phyloP scores from a whole-genome alignment of 2,888 invertebrate species.

The Notocelia uddmanniana region DNA sequence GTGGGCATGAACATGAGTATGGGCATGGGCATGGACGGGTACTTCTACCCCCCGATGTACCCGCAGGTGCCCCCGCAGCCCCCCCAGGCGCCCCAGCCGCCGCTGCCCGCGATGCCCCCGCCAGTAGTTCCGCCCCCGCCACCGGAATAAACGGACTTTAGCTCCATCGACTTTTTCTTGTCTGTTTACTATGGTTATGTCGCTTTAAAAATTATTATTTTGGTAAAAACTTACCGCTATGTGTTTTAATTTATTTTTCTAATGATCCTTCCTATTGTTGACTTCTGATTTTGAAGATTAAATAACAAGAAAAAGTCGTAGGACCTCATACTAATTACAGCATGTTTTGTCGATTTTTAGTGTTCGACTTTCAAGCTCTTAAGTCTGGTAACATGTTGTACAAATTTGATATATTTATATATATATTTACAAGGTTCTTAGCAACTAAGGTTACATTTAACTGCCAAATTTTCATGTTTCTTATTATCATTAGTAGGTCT shows the following conservation, averaged over 20 bases:
- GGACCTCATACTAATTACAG: neutral
- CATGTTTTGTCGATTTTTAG: neutral
- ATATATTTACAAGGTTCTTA: slow-evolving; percentile 32
- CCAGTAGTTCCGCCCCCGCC: slow-evolving; percentile 85
- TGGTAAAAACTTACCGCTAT: neutral
- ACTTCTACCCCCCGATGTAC: slow-evolving; percentile 56
- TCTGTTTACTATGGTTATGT: neutral
- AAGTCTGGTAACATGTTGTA: slow-evolving; percentile 28
- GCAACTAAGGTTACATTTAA: neutral
- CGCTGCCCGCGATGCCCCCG: slow-evolving; percentile 83
- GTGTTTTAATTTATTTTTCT: neutral
- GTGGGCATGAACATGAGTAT: slow-evolving; percentile 52
- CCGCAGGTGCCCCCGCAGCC: slow-evolving; percentile 62
- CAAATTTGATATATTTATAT: slow-evolving; percentile 33
- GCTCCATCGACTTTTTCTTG: neutral
- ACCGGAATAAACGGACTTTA: slow-evolving; percentile 54
- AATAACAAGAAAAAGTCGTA: neutral
- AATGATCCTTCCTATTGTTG: neutral
- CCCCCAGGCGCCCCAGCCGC: slow-evolving; percentile 65
- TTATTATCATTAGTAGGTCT: slow-evolving; percentile 3
- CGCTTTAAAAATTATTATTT: neutral
- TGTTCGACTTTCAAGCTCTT: slow-evolving; percentile 22
- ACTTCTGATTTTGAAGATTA: neutral
- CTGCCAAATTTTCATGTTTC: slow-evolving; percentile 20
- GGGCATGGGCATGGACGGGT: slow-evolving; percentile 58